Conservation (phyloP, 2,888 invertebrate genomes). For the Eristalis intricaria region DNA sequence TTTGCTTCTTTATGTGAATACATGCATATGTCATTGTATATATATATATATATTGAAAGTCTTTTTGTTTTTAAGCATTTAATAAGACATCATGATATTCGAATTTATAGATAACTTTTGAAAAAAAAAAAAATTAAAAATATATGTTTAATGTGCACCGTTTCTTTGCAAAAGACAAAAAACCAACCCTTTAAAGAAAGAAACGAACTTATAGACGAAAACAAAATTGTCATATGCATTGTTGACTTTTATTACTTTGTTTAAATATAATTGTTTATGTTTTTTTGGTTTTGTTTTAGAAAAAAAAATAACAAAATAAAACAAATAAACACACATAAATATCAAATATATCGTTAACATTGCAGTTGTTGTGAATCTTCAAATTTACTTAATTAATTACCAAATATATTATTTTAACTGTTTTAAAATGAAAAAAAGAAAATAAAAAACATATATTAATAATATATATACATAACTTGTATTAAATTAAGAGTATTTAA, state of each 20-base stretch:
- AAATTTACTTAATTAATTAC: constrained; percentile 58
- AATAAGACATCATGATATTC: constrained; percentile 51
- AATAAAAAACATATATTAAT: not conserved
- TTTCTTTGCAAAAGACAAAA: constrained; percentile 17
- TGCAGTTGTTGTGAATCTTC: constrained; percentile 60
- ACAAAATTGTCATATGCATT: not conserved
- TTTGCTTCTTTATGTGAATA: not conserved
- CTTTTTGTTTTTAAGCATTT: not conserved
- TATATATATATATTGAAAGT: not conserved
- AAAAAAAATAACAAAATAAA: too few relatives aligned
- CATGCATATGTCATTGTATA: constrained; percentile 8
- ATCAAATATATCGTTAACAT: constrained; percentile 11
- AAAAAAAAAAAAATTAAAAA: not conserved
- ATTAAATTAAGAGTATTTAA: constrained; percentile 34
- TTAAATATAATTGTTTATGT: not conserved
- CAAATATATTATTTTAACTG: constrained; percentile 54
- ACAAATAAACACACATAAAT: not conserved
- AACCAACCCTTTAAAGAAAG: not conserved
- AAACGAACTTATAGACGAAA: not conserved
- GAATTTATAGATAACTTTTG: constrained; percentile 40
- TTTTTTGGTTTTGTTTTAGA: not conserved
- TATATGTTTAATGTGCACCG: not conserved
- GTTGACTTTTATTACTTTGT: constrained; percentile 14
- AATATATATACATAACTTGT: not conserved
- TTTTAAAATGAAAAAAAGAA: not conserved